Evolutionary conservation across 2,888 invertebrate species (phyloP).

Genomic region (Brenthis hecate): DNA sequence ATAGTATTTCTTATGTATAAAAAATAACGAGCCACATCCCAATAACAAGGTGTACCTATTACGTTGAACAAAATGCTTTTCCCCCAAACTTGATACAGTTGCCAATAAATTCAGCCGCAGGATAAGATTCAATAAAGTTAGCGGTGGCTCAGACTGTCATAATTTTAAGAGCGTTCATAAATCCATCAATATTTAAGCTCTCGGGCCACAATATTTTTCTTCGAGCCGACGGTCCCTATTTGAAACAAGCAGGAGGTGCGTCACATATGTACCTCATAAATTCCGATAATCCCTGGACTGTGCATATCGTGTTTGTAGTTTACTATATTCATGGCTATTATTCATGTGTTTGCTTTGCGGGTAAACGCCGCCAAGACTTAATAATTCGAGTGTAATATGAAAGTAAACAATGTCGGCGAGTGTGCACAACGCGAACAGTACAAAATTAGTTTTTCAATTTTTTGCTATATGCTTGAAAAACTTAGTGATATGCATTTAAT

Average conservation of each 20-base stretch:
- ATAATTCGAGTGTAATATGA: slow-evolving; percentile 65
- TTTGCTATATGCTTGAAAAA: slow-evolving; percentile 5
- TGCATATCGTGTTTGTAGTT: slow-evolving; percentile 61
- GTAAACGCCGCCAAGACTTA: slow-evolving; percentile 66
- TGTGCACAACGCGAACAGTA: slow-evolving; percentile 36
- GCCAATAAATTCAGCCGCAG: slow-evolving; percentile 69
- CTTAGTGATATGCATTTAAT: neutral
- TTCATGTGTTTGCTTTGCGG: slow-evolving; percentile 72
- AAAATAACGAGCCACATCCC: slow-evolving; percentile 38
- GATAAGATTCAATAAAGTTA: slow-evolving; percentile 76
- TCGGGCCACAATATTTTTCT: slow-evolving; percentile 75
- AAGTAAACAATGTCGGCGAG: slow-evolving; percentile 53
- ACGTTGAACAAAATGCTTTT: slow-evolving; percentile 53
- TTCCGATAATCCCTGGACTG: slow-evolving; percentile 72
- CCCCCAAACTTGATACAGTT: slow-evolving; percentile 60
- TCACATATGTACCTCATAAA: slow-evolving; percentile 75
- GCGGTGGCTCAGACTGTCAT: slow-evolving; percentile 69
- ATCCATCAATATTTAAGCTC: slow-evolving; percentile 81
- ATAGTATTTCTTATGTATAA: slow-evolving; percentile 32
- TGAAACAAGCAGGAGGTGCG: slow-evolving; percentile 60
- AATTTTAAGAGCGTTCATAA: slow-evolving; percentile 78
- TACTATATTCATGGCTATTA: slow-evolving; percentile 67
- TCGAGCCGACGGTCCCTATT: slow-evolving; percentile 51
- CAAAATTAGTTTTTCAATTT: slow-evolving; percentile 37
- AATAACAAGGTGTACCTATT: slow-evolving; percentile 41